A percentile compares a stretch with the other conserved stretches of the same genome.
These are phyloP conservation scores for Cheirogaleus major DNA, from an alignment of 2,797 vertebrate species.

Conservation along the genomic window DNA sequence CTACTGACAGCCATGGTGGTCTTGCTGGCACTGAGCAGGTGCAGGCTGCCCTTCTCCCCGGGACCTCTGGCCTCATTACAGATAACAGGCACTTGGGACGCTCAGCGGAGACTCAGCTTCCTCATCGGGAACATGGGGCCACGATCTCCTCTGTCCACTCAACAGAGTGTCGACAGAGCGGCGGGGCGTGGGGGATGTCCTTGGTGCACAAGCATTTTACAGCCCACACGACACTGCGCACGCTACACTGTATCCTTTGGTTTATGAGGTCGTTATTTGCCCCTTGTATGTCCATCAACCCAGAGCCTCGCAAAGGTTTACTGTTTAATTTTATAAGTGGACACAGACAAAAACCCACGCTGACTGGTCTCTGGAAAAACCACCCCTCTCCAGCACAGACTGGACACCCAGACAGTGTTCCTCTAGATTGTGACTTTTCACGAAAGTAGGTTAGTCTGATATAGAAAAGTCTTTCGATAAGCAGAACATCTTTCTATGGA, in stretches of 20 bases:
- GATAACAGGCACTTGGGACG: not conserved
- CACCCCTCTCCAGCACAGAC: not conserved
- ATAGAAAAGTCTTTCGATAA: not conserved
- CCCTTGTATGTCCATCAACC: not conserved
- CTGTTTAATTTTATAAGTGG: not conserved
- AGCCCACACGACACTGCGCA: fast-evolving
- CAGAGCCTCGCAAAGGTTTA: not conserved
- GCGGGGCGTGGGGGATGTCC: no score
- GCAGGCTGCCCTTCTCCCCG: fast-evolving
- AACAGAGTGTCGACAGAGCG: fast-evolving
- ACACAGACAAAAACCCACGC: not conserved
- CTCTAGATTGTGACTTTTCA: not conserved
- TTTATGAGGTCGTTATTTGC: not conserved
- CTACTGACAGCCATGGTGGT: fast-evolving
- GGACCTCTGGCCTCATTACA: not conserved
- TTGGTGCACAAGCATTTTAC: no score
- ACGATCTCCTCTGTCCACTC: no score
- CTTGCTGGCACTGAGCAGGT: fast-evolving
- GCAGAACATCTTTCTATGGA: not conserved
- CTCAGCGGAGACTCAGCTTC: no score
- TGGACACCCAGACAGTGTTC: fast-evolving
- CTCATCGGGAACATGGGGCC: not conserved
- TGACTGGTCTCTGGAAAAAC: not conserved
- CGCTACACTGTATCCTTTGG: no score
- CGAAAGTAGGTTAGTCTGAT: not conserved